A percentile compares a stretch with the other conserved stretches of the same genome.
Evolutionary conservation across 1,140 invertebrate species (phyloP).

Genomic region (Leptoteleia sp.): DNA sequence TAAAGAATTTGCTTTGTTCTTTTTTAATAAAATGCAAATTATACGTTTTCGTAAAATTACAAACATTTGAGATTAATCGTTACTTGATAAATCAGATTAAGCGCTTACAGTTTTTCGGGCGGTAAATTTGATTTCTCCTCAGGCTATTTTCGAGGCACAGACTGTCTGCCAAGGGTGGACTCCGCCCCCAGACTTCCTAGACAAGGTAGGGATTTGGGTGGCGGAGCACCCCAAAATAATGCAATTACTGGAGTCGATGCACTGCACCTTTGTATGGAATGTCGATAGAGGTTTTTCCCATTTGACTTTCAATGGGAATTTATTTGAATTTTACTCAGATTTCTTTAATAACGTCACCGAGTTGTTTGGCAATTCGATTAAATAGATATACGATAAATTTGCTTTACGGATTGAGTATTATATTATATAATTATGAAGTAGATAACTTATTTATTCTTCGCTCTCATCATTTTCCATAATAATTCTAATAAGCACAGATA

Average conservation of each 20-base stretch:
- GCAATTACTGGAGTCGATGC: constrained; percentile 37
- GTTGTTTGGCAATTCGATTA: not conserved
- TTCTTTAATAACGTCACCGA: not conserved
- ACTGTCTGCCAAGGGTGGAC: constrained; percentile 10
- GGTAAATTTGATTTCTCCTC: constrained; percentile 38
- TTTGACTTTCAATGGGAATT: no score
- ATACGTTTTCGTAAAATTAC: no score
- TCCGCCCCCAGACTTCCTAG: constrained; percentile 35
- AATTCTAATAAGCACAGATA: no score
- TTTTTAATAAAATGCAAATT: no score
- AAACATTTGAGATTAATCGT: not conserved
- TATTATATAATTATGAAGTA: no score
- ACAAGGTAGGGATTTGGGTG: constrained; percentile 32
- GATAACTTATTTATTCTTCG: no score
- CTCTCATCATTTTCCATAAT: no score
- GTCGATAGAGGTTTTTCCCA: constrained; percentile 6
- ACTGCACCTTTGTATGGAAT: constrained; percentile 12
- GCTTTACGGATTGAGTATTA: no score
- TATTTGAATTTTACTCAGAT: not conserved
- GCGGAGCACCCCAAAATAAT: constrained; percentile 52
- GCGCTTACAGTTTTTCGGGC: constrained; percentile 6
- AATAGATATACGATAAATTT: no score
- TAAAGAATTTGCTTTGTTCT: no score
- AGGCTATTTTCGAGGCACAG: constrained; percentile 19
- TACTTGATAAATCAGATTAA: constrained; percentile 3